Evolutionary conservation across 2,797 vertebrate genomes (phyloP).

Genomic region (Myripristis jacobus): DNA sequence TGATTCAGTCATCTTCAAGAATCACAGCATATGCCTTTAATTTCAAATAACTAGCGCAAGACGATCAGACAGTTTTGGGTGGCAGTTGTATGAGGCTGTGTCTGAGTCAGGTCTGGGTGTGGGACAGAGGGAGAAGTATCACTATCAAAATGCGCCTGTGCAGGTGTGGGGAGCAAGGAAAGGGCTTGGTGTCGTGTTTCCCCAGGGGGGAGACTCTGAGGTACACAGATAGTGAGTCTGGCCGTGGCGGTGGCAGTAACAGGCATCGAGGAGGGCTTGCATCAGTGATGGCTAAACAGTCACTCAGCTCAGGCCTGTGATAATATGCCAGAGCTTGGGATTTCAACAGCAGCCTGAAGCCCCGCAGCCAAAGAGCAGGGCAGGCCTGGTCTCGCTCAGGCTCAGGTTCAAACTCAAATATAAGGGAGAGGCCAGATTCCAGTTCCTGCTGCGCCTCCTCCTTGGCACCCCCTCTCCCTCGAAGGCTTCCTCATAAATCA

Average conservation of each 20-base stretch:
- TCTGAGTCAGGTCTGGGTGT: not conserved
- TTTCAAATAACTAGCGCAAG: not conserved
- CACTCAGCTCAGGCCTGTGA: slow-evolving; percentile 65
- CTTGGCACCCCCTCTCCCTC: slow-evolving; percentile 59
- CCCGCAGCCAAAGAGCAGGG: slow-evolving; percentile 69
- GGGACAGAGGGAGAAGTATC: slow-evolving; percentile 10
- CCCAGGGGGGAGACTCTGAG: slow-evolving; percentile 39
- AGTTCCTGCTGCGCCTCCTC: slow-evolving; percentile 29
- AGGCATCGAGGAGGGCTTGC: slow-evolving; percentile 41
- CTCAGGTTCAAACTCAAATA: slow-evolving; percentile 45
- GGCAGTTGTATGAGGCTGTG: slow-evolving; percentile 3
- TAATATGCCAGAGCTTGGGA: slow-evolving; percentile 65
- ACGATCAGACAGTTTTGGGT: not conserved
- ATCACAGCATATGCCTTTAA: not conserved
- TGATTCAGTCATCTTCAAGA: not conserved
- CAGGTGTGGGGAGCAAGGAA: slow-evolving; percentile 36
- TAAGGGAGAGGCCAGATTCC: slow-evolving; percentile 81
- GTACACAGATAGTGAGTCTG: slow-evolving; percentile 30
- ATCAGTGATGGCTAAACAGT: slow-evolving; percentile 64
- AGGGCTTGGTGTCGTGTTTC: slow-evolving; percentile 32
- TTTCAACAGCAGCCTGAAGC: slow-evolving; percentile 66
- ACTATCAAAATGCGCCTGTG: slow-evolving; percentile 23
- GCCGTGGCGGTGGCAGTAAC: slow-evolving; percentile 32
- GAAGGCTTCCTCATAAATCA: slow-evolving; percentile 67
- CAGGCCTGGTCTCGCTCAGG: slow-evolving; percentile 80